Evolutionary conservation across 1,140 invertebrate species (phyloP), one percentile per base, ranked within the genome.

Genomic region (Cataglyphis hispanica): DNA sequence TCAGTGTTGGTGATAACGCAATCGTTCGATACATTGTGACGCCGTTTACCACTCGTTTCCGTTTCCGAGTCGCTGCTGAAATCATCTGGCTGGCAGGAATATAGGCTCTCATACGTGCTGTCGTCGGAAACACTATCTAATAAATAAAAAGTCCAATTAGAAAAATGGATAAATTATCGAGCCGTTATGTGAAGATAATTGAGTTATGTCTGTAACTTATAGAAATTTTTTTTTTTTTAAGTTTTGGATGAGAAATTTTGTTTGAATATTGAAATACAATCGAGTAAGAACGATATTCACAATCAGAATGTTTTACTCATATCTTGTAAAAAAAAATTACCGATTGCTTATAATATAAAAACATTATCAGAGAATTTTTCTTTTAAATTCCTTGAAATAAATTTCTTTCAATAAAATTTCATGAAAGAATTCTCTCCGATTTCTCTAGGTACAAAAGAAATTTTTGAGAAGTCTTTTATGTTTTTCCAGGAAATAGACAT

Each of bases 121-220:
- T 95, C 94, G 25, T 95, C 94, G 58, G 94, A 95, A 37, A 91
- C 88, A 22, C 90, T 87, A 61, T 95, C 94, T 95, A 74, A 70
- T 87, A 27, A 31, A 72, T 8, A 72, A 60, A 70, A 81, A 50
- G 16, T 22, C 27, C 16, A 8, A 34, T 80, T 2, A 67, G 46
- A 22, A 5, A 56, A 69, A 69, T 22, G 1, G 10, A 11, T 50
- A 46, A 43, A 61, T 80, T 67, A 76, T 19, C 22, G 16, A 76
- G 2, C 8, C 60, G 8, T 72, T 34, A 74, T n/a, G 13, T 50
- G 19, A 56, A 37, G 31, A 75, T 75, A 19, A 50, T 50, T 50
- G 16, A 50, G n/a, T 58, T 19, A 53, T n/a, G 19, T 22, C n/a
- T 1, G 4, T 4, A 31, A 53, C 0, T 11, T 1, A 37, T 58